Conservation (phyloP, 2,797 vertebrate species). For the Poecilia velifera region DNA sequence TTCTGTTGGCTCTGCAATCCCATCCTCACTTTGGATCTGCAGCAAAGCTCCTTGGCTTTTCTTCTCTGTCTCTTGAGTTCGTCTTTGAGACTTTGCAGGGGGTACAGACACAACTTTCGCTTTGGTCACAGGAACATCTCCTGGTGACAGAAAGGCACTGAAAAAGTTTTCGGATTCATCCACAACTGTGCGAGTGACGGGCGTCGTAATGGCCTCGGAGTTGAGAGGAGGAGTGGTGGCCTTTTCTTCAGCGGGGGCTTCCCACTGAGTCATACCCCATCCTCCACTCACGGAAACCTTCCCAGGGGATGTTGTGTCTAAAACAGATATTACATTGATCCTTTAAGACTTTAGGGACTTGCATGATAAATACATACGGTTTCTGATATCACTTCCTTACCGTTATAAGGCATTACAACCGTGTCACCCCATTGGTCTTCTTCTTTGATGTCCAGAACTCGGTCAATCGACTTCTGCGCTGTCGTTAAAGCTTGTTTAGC, state of each 20-base stretch:
- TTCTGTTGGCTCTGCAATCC: conserved; percentile 49
- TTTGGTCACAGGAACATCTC: conserved; percentile 83
- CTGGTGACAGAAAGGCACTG: conserved; percentile 90
- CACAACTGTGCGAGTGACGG: conserved; percentile 92
- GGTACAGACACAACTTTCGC: conserved; percentile 90
- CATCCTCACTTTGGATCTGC: conserved; percentile 38
- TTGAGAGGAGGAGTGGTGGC: conserved; percentile 78
- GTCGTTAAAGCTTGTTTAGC: conserved; percentile 97
- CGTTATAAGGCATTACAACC: conserved; percentile 81
- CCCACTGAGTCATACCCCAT: conserved; percentile 95
- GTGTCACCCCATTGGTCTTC: conserved; percentile 90
- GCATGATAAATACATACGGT: neutral
- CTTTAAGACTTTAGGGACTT: neutral
- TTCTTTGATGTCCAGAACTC: conserved; percentile 96
- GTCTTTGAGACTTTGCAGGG: conserved; percentile 88
- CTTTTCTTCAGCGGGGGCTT: conserved; percentile 81
- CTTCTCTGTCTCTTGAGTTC: conserved; percentile 87
- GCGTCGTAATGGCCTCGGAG: conserved; percentile 94
- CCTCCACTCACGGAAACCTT: conserved; percentile 87
- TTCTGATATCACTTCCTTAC: conserved; percentile 68
- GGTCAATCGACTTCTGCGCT: conserved; percentile 98
- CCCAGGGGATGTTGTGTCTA: conserved; percentile 77
- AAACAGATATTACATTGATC: neutral
- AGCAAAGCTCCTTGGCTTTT: conserved; percentile 48
- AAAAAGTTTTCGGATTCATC: conserved; percentile 98